A percentile compares a stretch with the other conserved stretches of the same genome.
Evolutionary conservation across 2,888 invertebrate species (phyloP).

Genomic region (Dryocosmus kuriphilus): DNA sequence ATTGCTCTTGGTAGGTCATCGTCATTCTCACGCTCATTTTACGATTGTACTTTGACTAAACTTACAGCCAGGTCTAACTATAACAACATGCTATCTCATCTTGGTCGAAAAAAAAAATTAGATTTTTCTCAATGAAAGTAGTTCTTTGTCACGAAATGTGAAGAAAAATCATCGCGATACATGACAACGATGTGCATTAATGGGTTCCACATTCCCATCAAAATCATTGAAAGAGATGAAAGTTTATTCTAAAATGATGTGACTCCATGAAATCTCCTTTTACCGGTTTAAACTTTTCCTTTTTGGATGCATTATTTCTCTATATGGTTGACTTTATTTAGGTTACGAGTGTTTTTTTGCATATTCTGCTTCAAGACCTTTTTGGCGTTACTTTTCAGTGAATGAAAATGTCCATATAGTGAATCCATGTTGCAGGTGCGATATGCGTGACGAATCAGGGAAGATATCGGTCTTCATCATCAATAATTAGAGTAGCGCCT

Average conservation of each 20-base stretch:
- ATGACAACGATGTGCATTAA: not conserved
- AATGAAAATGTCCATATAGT: constrained; percentile 42
- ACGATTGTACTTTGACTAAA: constrained; percentile 48
- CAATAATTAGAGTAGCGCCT: constrained; percentile 37
- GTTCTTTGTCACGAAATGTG: not conserved
- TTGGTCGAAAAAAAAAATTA: not conserved
- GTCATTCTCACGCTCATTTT: constrained; percentile 69
- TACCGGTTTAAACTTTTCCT: constrained; percentile 46
- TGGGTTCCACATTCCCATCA: not conserved
- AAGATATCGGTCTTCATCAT: constrained; percentile 6
- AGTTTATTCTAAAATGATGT: constrained; percentile 10
- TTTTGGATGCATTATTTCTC: not conserved
- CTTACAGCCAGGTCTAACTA: constrained; percentile 23
- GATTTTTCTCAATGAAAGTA: not conserved
- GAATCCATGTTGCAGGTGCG: constrained; percentile 48
- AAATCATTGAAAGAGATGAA: not conserved
- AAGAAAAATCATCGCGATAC: constrained; percentile 11
- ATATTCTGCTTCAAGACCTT: not conserved
- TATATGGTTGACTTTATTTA: not conserved
- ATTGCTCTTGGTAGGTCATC: constrained; percentile 60
- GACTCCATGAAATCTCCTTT: not conserved
- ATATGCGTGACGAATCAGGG: constrained; percentile 45
- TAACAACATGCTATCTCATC: not conserved
- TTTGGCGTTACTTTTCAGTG: not conserved
- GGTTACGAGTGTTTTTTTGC: not conserved